phyloP scores from a whole-genome alignment of 92 coral and sea anemone species.

The Porites lobata region DNA sequence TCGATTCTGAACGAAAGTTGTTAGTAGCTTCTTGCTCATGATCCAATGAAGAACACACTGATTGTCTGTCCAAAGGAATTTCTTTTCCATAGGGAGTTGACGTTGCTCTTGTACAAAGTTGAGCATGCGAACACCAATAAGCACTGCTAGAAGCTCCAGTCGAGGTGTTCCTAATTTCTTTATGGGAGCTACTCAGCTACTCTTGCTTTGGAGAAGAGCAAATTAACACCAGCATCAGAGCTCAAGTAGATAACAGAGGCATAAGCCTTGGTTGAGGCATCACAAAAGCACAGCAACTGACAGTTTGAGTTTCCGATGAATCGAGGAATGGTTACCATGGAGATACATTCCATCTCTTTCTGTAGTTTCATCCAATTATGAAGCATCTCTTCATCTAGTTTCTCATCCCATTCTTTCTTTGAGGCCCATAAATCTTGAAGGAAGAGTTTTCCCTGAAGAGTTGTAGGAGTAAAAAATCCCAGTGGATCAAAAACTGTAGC shows the following conservation, averaged over 20 bases:
- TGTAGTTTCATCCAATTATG: constrained; percentile 7
- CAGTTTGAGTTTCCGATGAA: constrained; percentile 4
- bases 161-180: constrained; percentile 21
- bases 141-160: constrained; percentile 33
- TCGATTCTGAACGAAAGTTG: too few relatives aligned
- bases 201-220: constrained; percentile 33
- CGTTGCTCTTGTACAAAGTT: too few relatives aligned
- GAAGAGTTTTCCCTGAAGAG: not conserved
- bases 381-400: constrained; percentile 26
- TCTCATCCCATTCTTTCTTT: constrained; percentile 22
- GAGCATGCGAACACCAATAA: constrained; percentile 14
- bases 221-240: constrained; percentile 13
- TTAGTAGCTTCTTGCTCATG: too few relatives aligned
- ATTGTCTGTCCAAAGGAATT: too few relatives aligned
- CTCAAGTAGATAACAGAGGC: constrained; percentile 46
- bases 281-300: constrained; percentile 19
- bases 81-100: too few relatives aligned
- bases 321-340: constrained; percentile 17
- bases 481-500: not conserved
- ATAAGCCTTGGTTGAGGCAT: constrained; percentile 14
- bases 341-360: constrained; percentile 16
- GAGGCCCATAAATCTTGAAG: not conserved
- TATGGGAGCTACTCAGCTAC: constrained; percentile 23
- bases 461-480: not conserved
- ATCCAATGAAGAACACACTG: too few relatives aligned